These are phyloP conservation scores for Fregata magnificens DNA, from an alignment of 2,113 vertebrate genomes.

Conservation along the genomic window DNA sequence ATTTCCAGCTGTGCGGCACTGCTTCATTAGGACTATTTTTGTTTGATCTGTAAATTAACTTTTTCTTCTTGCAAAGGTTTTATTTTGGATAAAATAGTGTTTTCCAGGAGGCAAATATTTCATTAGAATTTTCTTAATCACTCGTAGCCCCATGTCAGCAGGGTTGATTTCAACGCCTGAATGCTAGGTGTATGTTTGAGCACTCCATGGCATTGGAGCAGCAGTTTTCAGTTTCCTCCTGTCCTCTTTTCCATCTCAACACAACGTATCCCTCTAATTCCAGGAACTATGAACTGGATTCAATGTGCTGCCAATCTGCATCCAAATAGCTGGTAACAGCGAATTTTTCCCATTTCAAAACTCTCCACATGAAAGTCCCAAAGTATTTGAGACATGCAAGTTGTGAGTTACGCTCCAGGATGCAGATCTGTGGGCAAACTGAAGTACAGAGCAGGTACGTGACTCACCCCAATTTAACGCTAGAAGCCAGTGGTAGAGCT, in stretches of 20 bases:
- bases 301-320: not conserved
- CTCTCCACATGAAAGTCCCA: rapidly evolving
- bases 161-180: not conserved
- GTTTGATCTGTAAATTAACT: not conserved
- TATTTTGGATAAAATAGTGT: not conserved
- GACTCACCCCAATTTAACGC: not conserved
- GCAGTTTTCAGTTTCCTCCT: not conserved
- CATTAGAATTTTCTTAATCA: not conserved
- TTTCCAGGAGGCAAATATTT: not conserved
- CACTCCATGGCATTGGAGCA: not conserved
- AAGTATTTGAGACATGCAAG: not conserved
- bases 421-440: not conserved
- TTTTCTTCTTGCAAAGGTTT: not conserved
- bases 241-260: not conserved
- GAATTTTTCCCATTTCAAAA: not conserved
- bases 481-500: not conserved
- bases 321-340: not conserved
- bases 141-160: not conserved
- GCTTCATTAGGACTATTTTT: not conserved
- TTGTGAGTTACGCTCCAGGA: not conserved
- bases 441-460: not conserved
- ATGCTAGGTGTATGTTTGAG: not conserved
- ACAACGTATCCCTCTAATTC: not conserved
- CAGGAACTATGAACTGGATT: not conserved
- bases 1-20: not conserved